Conservation (phyloP, 2,113 vertebrate species). For the Desmodus rotundus region DNA sequence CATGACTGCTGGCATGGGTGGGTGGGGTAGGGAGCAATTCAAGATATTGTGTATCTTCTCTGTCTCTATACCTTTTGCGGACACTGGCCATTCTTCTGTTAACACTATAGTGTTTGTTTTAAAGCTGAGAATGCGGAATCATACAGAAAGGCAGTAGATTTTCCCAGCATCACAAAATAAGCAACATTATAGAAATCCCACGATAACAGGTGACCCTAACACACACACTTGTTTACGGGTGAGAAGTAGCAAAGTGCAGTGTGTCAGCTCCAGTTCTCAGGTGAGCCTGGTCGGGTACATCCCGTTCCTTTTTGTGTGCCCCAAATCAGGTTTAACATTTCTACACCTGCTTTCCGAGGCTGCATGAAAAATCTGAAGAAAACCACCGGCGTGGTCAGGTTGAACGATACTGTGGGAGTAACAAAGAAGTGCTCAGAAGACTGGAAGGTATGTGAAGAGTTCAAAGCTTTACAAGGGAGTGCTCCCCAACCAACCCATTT, state of each 20-base stretch:
- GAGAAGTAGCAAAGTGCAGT: neutral
- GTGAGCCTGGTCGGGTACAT: neutral
- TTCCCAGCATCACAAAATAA: neutral
- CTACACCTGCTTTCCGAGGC: constrained; percentile 86
- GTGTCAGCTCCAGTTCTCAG: neutral
- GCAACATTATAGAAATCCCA: neutral
- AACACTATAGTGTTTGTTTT: neutral
- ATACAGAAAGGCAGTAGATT: neutral
- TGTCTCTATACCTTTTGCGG: neutral
- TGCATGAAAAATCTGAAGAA: constrained; percentile 86
- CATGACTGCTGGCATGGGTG: neutral
- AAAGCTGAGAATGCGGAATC: neutral
- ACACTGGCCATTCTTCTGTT: neutral
- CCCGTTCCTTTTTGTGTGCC: neutral
- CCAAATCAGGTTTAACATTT: constrained; percentile 87
- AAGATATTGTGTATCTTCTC: neutral
- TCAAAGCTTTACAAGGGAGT: neutral
- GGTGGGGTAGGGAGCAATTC: neutral
- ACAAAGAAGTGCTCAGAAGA: constrained; percentile 88
- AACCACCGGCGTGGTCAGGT: constrained; percentile 32
- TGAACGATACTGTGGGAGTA: constrained; percentile 85
- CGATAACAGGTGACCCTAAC: neutral
- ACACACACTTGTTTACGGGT: neutral
- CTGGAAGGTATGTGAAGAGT: constrained; percentile 83
- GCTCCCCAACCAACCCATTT: neutral